A percentile compares a stretch with the other conserved stretches of the same genome.
phyloP scores from a whole-genome alignment of 2,888 invertebrate species.

The Agonopterix subpropinquella region DNA sequence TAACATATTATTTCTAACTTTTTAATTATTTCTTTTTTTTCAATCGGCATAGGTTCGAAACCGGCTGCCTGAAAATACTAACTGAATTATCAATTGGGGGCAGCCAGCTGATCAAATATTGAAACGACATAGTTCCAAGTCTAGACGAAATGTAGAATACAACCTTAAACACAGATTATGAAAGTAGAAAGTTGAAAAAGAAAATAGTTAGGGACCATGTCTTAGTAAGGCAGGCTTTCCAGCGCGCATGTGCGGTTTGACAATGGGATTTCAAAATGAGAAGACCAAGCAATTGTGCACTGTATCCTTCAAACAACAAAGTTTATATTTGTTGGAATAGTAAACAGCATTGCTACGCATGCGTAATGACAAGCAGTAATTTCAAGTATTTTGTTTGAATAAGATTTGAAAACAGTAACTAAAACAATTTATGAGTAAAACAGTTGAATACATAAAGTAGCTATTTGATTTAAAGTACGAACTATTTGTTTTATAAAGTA shows the following conservation, averaged over 20 bases:
- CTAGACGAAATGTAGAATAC: constrained; percentile 28
- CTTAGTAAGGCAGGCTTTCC: constrained; percentile 35
- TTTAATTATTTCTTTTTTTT: constrained; percentile 15
- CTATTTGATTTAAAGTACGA: neutral
- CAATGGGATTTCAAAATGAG: constrained; percentile 37
- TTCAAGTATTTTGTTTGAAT: constrained; percentile 47
- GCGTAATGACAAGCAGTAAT: constrained; percentile 35
- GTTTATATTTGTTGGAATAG: no score
- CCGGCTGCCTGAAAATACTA: constrained; percentile 46
- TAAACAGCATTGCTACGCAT: constrained; percentile 27
- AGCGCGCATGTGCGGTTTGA: constrained; percentile 56
- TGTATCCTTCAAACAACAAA: neutral
- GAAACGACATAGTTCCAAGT: constrained; percentile 45
- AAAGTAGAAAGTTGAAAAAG: constrained; percentile 39
- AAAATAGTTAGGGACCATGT: constrained; percentile 33
- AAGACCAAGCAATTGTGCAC: neutral
- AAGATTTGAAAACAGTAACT: constrained; percentile 24
- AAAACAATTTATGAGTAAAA: constrained; percentile 3
- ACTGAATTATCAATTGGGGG: constrained; percentile 68
- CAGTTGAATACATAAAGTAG: neutral
- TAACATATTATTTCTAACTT: constrained; percentile 6
- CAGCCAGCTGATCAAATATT: constrained; percentile 67
- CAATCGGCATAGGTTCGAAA: constrained; percentile 32
- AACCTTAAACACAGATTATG: constrained; percentile 38
- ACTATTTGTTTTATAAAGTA: no score